A percentile compares a stretch with the other conserved stretches of the same genome.
phyloP scores from a whole-genome alignment of 2,797 vertebrate genomes.

The Poeciliopsis paucimaculata region DNA sequence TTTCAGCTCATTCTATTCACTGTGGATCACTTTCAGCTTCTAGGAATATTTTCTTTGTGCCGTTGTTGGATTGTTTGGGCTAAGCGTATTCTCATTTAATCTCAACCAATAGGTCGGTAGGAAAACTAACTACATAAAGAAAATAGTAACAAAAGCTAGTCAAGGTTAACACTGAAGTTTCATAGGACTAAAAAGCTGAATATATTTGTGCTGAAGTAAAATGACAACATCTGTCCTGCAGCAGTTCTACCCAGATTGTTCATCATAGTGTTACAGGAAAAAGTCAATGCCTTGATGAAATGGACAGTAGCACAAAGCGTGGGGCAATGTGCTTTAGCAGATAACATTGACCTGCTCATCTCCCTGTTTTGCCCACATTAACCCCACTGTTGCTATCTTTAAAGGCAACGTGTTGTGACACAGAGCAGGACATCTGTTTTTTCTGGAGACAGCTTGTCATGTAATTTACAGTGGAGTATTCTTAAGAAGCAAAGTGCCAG shows the following conservation, averaged over 20 bases:
- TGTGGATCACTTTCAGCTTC: background rate
- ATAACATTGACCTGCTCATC: slow-evolving; percentile 70
- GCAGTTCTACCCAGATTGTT: slow-evolving; percentile 30
- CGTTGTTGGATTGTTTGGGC: background rate
- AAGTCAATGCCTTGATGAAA: slow-evolving; percentile 42
- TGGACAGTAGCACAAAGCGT: slow-evolving; percentile 51
- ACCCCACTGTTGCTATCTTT: background rate
- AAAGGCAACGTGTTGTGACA: slow-evolving; percentile 17
- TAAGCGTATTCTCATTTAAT: background rate
- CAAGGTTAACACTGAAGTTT: background rate
- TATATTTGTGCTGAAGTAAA: slow-evolving; percentile 22
- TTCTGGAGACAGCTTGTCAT: slow-evolving; percentile 19
- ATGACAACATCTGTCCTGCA: slow-evolving; percentile 14
- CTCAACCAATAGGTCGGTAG: background rate
- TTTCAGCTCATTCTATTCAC: background rate
- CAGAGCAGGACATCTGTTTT: slow-evolving; percentile 17
- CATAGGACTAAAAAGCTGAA: background rate
- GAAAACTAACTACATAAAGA: background rate
- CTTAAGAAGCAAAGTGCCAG: slow-evolving; percentile 48
- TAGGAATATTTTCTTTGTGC: background rate
- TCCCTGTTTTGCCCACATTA: slow-evolving; percentile 40
- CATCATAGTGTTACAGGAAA: slow-evolving; percentile 30
- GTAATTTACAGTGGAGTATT: slow-evolving; percentile 46
- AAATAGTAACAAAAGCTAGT: background rate
- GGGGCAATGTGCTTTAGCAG: slow-evolving; percentile 50